A percentile compares a stretch with the other conserved stretches of the same genome.
Evolutionary conservation across 1,140 invertebrate genomes (phyloP).

Genomic region (Holcopasites calliopsidis): DNA sequence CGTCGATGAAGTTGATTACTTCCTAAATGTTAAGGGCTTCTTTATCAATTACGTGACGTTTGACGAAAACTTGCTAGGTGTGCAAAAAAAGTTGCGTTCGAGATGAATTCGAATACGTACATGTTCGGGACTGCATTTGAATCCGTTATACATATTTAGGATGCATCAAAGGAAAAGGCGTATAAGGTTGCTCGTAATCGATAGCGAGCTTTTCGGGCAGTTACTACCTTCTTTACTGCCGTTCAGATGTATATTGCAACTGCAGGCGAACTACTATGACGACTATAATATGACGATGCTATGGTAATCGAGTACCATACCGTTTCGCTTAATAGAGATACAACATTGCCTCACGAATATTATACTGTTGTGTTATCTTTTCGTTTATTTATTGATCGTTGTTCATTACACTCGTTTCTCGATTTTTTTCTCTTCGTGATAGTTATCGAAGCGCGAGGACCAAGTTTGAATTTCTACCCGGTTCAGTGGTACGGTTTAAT

Average conservation of each 20-base stretch:
- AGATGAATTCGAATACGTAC: neutral
- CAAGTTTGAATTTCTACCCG: constrained; percentile 30
- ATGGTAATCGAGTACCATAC: neutral
- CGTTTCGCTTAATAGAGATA: constrained; percentile 10
- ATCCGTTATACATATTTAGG: constrained; percentile 22
- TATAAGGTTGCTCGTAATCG: constrained; percentile 24
- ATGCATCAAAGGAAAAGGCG: constrained; percentile 9
- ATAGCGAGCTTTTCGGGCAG: constrained; percentile 18
- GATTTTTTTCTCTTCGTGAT: neutral
- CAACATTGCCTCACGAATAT: constrained; percentile 2
- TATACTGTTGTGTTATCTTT: constrained; percentile 8
- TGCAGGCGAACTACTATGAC: neutral
- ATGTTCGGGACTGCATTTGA: constrained; percentile 18
- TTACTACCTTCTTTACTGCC: constrained; percentile 27
- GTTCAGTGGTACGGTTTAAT: neutral
- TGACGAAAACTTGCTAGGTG: neutral
- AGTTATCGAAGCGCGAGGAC: constrained; percentile 20
- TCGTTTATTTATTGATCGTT: constrained; percentile 40
- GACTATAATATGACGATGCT: neutral
- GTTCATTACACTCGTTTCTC: constrained; percentile 3
- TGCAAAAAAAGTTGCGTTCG: neutral
- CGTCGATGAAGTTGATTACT: neutral
- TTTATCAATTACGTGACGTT: neutral
- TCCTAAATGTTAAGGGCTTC: neutral
- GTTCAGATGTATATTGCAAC: constrained; percentile 5